Percentiles rank a stretch among this genome's conserved stretches.
These are phyloP conservation scores for Chelonus formosanus DNA, from an alignment of 2,888 invertebrate species.

Conservation along the genomic window DNA sequence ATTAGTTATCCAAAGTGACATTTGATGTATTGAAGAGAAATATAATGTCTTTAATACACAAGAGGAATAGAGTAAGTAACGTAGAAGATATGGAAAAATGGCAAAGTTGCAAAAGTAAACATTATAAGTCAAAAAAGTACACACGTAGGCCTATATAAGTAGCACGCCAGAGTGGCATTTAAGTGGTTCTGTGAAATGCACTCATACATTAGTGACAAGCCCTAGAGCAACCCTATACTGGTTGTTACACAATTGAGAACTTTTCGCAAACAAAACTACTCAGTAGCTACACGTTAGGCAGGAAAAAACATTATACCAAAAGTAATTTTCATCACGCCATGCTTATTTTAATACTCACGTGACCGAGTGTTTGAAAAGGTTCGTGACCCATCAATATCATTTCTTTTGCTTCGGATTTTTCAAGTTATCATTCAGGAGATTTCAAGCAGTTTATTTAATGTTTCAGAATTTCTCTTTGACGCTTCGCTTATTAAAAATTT, in stretches of 20 bases:
- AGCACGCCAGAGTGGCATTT: conserved; percentile 20
- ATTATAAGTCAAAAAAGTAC: too few species aligned
- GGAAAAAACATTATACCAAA: conserved; percentile 28
- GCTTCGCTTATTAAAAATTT: too few species aligned
- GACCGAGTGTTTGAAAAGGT: conserved; percentile 33
- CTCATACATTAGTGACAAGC: conserved; percentile 37
- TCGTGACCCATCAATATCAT: conserved; percentile 16
- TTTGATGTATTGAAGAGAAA: too few species aligned
- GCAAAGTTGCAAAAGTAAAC: too few species aligned
- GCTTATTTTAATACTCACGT: conserved; percentile 26
- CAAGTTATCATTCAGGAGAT: too few species aligned
- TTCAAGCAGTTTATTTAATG: too few species aligned
- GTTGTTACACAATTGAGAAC: conserved; percentile 35
- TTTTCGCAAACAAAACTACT: conserved; percentile 34
- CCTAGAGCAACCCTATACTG: conserved; percentile 21
- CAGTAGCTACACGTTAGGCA: conserved; percentile 20
- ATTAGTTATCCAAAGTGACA: too few species aligned
- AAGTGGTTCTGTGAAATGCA: conserved; percentile 41
- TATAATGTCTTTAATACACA: too few species aligned
- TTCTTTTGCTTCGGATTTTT: conserved; percentile 4
- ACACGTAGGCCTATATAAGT: conserved; percentile 7
- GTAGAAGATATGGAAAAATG: too few species aligned
- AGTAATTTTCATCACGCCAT: conserved; percentile 45
- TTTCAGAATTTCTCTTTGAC: too few species aligned
- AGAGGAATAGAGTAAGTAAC: too few species aligned